Conservation (phyloP, 2,797 vertebrate species). For the Emydoidea blandingii region DNA sequence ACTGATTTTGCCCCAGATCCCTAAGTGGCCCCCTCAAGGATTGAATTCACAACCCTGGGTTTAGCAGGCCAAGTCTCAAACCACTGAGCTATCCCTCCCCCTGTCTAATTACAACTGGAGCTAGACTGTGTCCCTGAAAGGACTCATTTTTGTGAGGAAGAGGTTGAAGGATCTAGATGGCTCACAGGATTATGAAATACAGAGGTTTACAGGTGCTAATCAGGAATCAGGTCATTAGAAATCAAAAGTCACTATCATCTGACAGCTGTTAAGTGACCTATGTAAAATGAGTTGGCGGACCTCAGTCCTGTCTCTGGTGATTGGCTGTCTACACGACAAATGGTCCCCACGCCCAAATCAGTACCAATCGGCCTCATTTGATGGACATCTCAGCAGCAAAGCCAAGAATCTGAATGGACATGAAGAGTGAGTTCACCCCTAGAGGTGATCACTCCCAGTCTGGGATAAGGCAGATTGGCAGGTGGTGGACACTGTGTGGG, state of each 20-base stretch:
- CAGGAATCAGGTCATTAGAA: background rate
- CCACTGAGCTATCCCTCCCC: too few species aligned
- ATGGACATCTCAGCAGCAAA: background rate
- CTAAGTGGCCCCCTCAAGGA: too few species aligned
- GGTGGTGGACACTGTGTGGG: background rate
- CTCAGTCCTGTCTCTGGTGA: background rate
- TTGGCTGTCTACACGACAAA: background rate
- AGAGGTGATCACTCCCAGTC: background rate
- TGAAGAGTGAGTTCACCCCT: background rate
- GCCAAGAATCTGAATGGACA: background rate
- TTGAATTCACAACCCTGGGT: too few species aligned
- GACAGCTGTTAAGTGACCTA: background rate
- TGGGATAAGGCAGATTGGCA: background rate
- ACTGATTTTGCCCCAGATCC: too few species aligned
- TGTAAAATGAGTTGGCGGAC: background rate
- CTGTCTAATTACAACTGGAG: background rate
- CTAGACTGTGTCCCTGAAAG: background rate
- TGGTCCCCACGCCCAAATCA: background rate
- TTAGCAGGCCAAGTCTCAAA: too few species aligned
- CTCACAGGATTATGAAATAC: conserved; percentile 3
- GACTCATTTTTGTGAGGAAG: background rate
- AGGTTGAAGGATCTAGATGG: background rate
- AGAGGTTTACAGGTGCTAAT: background rate
- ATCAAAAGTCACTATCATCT: background rate
- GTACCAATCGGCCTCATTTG: background rate